Evolutionary conservation across 2,888 invertebrate species (phyloP).

Genomic region (Phorcus lineatus): DNA sequence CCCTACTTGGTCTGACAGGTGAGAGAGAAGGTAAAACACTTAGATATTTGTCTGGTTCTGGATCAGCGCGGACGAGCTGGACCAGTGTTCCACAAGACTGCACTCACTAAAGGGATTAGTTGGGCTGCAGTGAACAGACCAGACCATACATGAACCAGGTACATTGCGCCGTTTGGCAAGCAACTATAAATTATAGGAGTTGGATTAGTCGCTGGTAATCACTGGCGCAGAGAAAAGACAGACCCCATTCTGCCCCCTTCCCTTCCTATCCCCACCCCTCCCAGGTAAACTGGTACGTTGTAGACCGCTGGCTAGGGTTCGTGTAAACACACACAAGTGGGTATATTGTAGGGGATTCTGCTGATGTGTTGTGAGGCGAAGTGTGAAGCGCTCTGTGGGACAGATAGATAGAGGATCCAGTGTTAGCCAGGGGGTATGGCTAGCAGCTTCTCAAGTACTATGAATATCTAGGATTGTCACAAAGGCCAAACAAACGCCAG

Average conservation of each 20-base stretch:
- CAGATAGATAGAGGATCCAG: not conserved
- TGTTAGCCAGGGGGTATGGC: not conserved
- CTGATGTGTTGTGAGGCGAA: not conserved
- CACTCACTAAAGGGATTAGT: conserved; percentile 13
- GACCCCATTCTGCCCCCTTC: too few relatives aligned
- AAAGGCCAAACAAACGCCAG: conserved; percentile 20
- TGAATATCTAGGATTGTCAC: conserved; percentile 12
- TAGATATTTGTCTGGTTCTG: not conserved
- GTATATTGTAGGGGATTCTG: too few relatives aligned
- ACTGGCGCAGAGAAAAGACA: not conserved
- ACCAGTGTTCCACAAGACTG: not conserved
- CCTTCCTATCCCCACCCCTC: too few relatives aligned
- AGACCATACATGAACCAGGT: not conserved
- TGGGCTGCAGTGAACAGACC: not conserved
- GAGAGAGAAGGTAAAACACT: conserved; percentile 12
- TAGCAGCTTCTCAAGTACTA: not conserved
- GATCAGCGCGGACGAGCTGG: not conserved
- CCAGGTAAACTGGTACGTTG: conserved; percentile 14
- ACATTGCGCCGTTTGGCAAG: not conserved
- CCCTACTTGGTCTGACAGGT: not conserved
- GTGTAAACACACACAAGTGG: conserved; percentile 7
- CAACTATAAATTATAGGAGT: conserved; percentile 14
- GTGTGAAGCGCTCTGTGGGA: not conserved
- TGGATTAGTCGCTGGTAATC: conserved; percentile 5
- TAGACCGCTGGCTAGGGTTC: not conserved